phyloP scores from a whole-genome alignment of 2,888 invertebrate species.

The Pyrocoelia pectoralis region DNA sequence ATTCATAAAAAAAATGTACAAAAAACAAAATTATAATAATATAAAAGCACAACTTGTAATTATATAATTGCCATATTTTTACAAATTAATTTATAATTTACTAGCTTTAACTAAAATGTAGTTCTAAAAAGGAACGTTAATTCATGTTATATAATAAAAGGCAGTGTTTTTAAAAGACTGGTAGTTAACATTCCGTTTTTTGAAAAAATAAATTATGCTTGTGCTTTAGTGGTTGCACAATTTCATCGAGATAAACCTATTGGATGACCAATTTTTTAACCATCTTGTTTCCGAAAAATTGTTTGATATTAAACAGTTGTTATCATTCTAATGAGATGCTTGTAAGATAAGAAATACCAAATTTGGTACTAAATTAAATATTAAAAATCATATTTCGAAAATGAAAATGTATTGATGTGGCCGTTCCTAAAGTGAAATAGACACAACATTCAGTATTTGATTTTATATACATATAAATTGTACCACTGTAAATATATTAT shows the following conservation, averaged over 20 bases:
- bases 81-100: slow-evolving; percentile 14
- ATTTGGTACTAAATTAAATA: slow-evolving; percentile 9
- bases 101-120: slow-evolving; percentile 12
- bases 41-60: slow-evolving; percentile 24
- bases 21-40: slow-evolving; percentile 20
- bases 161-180: slow-evolving; percentile 15
- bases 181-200: slow-evolving; percentile 25
- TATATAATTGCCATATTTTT: slow-evolving; percentile 23
- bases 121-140: neutral
- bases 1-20: slow-evolving; percentile 20
- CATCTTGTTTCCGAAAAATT: too few relatives aligned
- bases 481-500: slow-evolving; percentile 47
- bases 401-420: slow-evolving; percentile 41
- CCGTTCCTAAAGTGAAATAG: slow-evolving; percentile 50
- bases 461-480: slow-evolving; percentile 44
- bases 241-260: slow-evolving; percentile 22
- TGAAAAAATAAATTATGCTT: slow-evolving; percentile 18
- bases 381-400: slow-evolving; percentile 11
- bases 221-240: slow-evolving; percentile 34
- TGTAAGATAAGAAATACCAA: too few relatives aligned
- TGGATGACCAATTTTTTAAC: slow-evolving; percentile 35
- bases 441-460: slow-evolving; percentile 53
- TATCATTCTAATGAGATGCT: too few relatives aligned
- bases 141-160: neutral
- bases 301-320: too few relatives aligned